Evolutionary conservation across 2,888 invertebrate species (phyloP), one percentile per base, ranked within the genome.

Genomic region (Acanthococcus lagerstroemiae): DNA sequence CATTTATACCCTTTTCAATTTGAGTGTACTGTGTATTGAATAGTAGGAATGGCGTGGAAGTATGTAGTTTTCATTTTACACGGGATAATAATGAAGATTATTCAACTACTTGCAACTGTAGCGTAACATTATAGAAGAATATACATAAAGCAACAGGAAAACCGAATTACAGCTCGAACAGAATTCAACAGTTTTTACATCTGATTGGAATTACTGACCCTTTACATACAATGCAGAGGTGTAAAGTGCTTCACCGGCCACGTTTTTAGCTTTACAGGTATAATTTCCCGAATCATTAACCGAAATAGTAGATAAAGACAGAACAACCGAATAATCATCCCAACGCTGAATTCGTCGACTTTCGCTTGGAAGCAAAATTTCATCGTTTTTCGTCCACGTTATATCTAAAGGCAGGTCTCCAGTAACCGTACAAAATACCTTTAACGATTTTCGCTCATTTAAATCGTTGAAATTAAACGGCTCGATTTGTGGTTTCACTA

Each of bases 321-420:
- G 72, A 68, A 79, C 78, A 61, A 78, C 74, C 6, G 79, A 78
- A 63, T 76, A 78, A 69, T 80, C 80, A 73, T 80, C 80, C 27
- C 73, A 69, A 66, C 60, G 68, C 54, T 70, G 71, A 24, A 69
- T 66, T 26, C 67, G 68, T 24, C 67, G 68, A 56, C 67, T 67
- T n/a, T 68, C 57, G 4, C 19, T 50, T 44, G 48, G 67, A 27
- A 67, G 69, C 58, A 71, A 17, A 4, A 71, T 72, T 52, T 73
- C 71, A 61, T 77, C 78, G 72, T 81, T 78, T 73, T 81, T 81
- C 44, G 78, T 74, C 90, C 90, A 90, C 57, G 81, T 80, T 68
- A 91, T 86, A 70, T 82, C 82, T 67, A 91, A 78, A 7, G 90
- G 90, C 69, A 85, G 76, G 75, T 91, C 90, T 75, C 86, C 85